phyloP scores from a whole-genome alignment of 2,888 invertebrate genomes.

The Carterocephalus palaemon region DNA sequence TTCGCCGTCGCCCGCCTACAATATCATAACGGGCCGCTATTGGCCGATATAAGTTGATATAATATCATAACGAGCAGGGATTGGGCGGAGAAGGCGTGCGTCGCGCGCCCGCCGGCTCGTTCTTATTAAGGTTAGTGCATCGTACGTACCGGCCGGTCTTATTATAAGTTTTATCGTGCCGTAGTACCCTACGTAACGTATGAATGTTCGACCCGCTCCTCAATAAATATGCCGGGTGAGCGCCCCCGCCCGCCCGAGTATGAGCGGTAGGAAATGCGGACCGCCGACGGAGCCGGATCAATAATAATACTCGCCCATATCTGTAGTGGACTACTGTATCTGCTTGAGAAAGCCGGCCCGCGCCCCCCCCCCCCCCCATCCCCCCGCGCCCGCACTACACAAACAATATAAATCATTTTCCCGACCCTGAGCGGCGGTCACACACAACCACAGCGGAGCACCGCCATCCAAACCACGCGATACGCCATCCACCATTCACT shows the following conservation, averaged over 20 bases:
- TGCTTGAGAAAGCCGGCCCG: conserved; percentile 69
- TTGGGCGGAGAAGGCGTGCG: conserved; percentile 68
- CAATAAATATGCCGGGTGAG: conserved; percentile 69
- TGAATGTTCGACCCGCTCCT: no score
- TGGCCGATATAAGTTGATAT: conserved; percentile 78
- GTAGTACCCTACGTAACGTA: conserved; percentile 45
- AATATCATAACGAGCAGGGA: conserved; percentile 81
- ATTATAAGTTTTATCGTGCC: conserved; percentile 65
- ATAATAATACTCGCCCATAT: conserved; percentile 79
- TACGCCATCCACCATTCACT: conserved; percentile 10
- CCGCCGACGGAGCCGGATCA: conserved; percentile 72
- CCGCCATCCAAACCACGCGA: conserved; percentile 26
- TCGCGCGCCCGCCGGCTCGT: conserved; percentile 53
- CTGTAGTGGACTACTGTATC: conserved; percentile 77
- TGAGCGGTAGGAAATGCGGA: conserved; percentile 69
- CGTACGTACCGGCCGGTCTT: conserved; percentile 53
- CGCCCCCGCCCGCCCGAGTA: conserved; percentile 57
- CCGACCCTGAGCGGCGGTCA: conserved; percentile 58
- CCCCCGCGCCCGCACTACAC: conserved; percentile 57
- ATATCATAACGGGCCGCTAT: conserved; percentile 78
- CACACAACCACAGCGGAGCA: conserved; percentile 45
- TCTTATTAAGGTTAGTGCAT: conserved; percentile 70
- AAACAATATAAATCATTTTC: conserved; percentile 79
- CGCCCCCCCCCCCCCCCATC: conserved; percentile 39
- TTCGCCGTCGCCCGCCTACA: conserved; percentile 67